Evolutionary conservation across 2,113 vertebrate species (phyloP), one percentile per base, ranked within the genome.

Genomic region (Haemorhous mexicanus): DNA sequence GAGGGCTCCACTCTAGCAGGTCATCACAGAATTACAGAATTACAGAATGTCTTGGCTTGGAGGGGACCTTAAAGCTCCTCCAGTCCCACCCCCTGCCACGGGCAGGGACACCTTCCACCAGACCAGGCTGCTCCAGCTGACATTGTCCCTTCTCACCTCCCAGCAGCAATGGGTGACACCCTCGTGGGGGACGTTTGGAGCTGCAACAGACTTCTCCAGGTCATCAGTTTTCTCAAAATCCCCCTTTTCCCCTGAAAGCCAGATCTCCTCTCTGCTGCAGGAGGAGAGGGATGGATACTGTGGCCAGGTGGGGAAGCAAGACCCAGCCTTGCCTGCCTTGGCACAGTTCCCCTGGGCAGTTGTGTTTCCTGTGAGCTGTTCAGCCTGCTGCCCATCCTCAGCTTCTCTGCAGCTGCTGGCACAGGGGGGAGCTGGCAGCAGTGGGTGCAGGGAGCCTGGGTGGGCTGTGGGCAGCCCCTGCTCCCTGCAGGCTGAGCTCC

Each of bases 391-490:
- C 15, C 7, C 0, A 0, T 11, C 30, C 28, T 32, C 75, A 20
- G 8, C 21, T 73, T 47, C 43, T 20, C 6, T 17, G 7, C 43
- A 46, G 33, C 21, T 37, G 28, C 80, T 77, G 66, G 44, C 17
- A 1, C 1, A 4, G 69, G 24, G 21, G 16, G 35, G 10, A 2
- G 13, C 43, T 0, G 6, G 0, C 9, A 2, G 7, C 35, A 0
- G 0, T 9, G 1, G 32, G 11, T 20, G 50, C 23, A 30, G 3
- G 13, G 50, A 63, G 33, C 39, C 91, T 70, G 86, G 79, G 70
- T 78, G 94, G 91, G 94, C 83, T 41, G 28, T 33, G 89, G 85
- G 58, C 47, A 39, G 58, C 10, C 3, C 74, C 88, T 70, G 74
- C 26, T 84, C 78, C 46, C 81, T 47, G 62, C 32, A 9, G 68